Evolutionary conservation across 2,797 vertebrate genomes (phyloP), one percentile per base, ranked within the genome.

Genomic region (Clamator glandarius): DNA sequence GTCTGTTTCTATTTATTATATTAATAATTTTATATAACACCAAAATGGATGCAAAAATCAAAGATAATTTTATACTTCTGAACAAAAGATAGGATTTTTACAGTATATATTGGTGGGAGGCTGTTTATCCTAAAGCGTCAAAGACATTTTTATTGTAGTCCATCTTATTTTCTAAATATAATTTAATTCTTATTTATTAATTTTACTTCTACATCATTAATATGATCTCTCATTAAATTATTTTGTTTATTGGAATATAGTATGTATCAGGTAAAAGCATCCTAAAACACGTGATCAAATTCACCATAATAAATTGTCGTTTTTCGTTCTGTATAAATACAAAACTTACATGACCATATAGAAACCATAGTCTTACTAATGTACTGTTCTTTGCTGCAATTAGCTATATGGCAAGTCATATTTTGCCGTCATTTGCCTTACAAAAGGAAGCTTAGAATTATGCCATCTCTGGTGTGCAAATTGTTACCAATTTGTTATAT

Each of bases 391-490:
- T 72, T 78, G 28, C 69, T 69, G 62, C 89, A 72, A 73, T 84
- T 74, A 61, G 24, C 77, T 90, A 67, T 88, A 87, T 81, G 57
- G 68, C 41, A 79, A 81, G 73, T 73, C 50, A 33, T 72, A 75
- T 74, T 80, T 82, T 76, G 20, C 33, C 17, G 5, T 76, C 24
- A 76, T 89, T 80, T 93, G 50, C 93, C 44, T 93, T 90, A 68
- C 55, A 69, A 69, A 59, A 72, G 70, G 74, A 87, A 69, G 48
- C 33, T 89, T 95, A 86, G 58, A 35, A 63, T 74, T 54, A 93
- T 87, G 76, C 50, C 81, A 90, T 59, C 54, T 74, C 86, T 92
- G 70, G 89, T 92, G 92, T 94, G 91, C 80, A 96, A 95, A 95
- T 93, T 94, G 41, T 70, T 70, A 94, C 94, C 72, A 75, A 66